These are phyloP conservation scores for Ibycter americanus DNA, from an alignment of 2,797 vertebrate species.

Conservation along the genomic window DNA sequence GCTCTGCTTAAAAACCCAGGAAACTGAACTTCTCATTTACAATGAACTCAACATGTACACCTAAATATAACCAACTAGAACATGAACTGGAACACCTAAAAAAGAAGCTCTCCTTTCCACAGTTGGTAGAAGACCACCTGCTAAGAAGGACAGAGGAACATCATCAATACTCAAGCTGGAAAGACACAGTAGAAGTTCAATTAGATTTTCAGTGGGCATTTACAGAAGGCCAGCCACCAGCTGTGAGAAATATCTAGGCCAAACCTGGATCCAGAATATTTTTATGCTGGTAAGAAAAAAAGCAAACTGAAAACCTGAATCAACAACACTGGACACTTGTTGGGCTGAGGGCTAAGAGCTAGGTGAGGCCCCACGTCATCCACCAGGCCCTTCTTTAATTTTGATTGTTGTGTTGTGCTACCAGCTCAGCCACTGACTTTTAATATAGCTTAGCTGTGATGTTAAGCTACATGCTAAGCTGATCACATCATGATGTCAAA, in stretches of 20 bases:
- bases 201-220: not conserved
- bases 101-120: not conserved
- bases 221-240: not conserved
- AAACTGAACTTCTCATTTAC: not conserved
- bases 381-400: not conserved
- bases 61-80: not conserved
- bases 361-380: not conserved
- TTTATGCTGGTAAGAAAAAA: not conserved
- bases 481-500: not conserved
- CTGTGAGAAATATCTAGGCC: not conserved
- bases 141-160: not conserved
- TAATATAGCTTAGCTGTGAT: conserved; percentile 15
- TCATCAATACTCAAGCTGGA: not conserved
- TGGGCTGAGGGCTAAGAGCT: not conserved
- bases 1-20: not conserved
- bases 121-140: not conserved
- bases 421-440: not conserved
- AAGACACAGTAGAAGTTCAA: not conserved
- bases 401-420: not conserved
- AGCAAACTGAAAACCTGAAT: not conserved
- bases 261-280: not conserved
- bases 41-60: fast-evolving
- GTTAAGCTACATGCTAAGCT: conserved; percentile 18
- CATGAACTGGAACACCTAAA: not conserved
- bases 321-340: not conserved